Evolutionary conservation across 2,888 invertebrate genomes (phyloP), one percentile per base, ranked within the genome.

Genomic region (Hipparchia semele): DNA sequence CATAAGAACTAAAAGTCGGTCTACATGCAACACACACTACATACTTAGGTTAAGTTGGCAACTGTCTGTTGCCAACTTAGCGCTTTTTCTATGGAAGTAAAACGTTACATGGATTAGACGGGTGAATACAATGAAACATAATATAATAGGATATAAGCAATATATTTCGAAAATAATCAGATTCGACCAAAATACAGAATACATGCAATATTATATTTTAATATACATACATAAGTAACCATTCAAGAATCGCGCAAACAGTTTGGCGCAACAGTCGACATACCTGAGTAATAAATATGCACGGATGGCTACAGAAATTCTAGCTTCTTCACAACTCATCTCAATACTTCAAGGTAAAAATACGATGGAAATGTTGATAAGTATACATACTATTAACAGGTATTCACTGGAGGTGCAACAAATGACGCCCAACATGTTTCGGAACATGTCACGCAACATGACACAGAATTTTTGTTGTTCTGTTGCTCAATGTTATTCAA

Each of bases 161-260:
- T 83, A 81, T 84, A 85, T 84, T 85, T 76, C 77, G 80, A 82
- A 83, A 82, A 45, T 80, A 80, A 80, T 83, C 84, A 86, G 84
- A 86, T 86, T 85, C 81, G 82, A 86, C 81, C 81, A 83, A 13
- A 51, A 74, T 77, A 79, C 79, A 76, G 73, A 60, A 60, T 60
- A 79, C 81, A 81, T 82, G 79, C 80, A 80, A 76, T 59, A 69
- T 51, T 64, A 39, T 39, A 39, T 39, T 53, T 56, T 59, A 67
- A 68, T 53, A 23, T 60, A 68, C 7, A 49, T 49, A 49, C 49
- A n/a, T n/a, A 49, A 49, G 49, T 49, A 49, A 72, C 70, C 68
- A 74, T 51, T 65, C 58, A 49, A 49, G 54, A 12, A 46, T 58
- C 58, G 0, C 59, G 23, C 59, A 68, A 68, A 68, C 58, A 54